Evolutionary conservation across 2,888 invertebrate species (phyloP).

Genomic region (Hypselothyrea guttata): DNA sequence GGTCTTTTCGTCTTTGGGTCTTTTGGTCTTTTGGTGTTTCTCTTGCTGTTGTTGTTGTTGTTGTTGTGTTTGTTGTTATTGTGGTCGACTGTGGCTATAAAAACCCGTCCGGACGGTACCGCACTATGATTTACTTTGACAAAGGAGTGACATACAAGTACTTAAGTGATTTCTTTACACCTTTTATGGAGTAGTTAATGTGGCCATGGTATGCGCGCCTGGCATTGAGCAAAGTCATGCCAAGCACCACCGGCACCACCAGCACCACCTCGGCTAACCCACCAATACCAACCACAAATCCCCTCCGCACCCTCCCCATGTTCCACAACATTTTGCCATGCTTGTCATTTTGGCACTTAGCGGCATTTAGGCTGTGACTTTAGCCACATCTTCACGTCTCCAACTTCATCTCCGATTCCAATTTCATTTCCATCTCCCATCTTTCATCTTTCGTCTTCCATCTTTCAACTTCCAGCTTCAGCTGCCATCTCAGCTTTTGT

Average conservation of each 20-base stretch:
- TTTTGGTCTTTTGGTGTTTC: not conserved
- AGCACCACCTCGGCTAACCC: constrained; percentile 19
- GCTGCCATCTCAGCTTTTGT: constrained; percentile 19
- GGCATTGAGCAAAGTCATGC: constrained; percentile 72
- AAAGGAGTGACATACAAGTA: constrained; percentile 78
- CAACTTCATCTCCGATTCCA: constrained; percentile 15
- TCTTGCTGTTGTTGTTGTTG: no score
- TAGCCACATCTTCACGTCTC: constrained; percentile 28
- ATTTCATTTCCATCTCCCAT: constrained; percentile 9
- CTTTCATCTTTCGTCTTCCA: constrained; percentile 4
- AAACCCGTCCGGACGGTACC: constrained; percentile 48
- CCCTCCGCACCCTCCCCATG: constrained; percentile 46
- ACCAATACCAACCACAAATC: constrained; percentile 15
- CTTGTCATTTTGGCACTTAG: constrained; percentile 71
- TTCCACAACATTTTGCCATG: constrained; percentile 54
- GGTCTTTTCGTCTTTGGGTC: constrained; percentile 1
- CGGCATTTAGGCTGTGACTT: constrained; percentile 65
- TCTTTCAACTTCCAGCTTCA: not conserved
- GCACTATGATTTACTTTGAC: constrained; percentile 76
- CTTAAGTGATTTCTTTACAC: constrained; percentile 77
- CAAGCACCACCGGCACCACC: constrained; percentile 18
- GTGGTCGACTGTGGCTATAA: constrained; percentile 43
- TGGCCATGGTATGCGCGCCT: constrained; percentile 69
- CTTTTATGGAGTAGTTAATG: constrained; percentile 78
- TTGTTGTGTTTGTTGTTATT: constrained; percentile 5